Percentiles rank a stretch among this genome's conserved stretches.
These are phyloP conservation scores for Oplegnathus fasciatus DNA, from an alignment of 2,113 vertebrate genomes.

Conservation along the genomic window DNA sequence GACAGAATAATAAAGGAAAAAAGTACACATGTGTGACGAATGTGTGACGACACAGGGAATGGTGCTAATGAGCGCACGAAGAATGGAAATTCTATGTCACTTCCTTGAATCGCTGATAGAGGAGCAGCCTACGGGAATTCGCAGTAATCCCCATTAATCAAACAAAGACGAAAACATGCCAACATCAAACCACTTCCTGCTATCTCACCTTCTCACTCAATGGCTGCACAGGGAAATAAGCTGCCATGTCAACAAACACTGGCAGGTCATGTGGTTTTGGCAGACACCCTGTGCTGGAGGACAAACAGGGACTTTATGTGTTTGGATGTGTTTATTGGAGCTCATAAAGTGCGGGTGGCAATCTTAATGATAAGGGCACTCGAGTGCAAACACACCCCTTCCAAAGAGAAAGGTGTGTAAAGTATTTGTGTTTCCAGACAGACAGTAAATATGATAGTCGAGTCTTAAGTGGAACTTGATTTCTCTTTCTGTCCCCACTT, in stretches of 20 bases:
- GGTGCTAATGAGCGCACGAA: not conserved
- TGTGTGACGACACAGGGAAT: constrained; percentile 16
- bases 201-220: not conserved
- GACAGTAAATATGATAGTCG: constrained; percentile 3
- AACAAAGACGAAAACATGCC: not conserved
- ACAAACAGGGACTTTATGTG: constrained; percentile 24
- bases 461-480: constrained; percentile 1
- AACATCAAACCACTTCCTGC: constrained; percentile 21
- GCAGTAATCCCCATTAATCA: constrained; percentile 4
- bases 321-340: not conserved
- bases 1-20: not conserved
- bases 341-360: constrained; percentile 17
- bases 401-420: not conserved
- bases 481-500: not conserved
- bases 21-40: not conserved
- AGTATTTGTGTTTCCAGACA: not conserved
- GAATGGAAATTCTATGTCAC: constrained; percentile 19
- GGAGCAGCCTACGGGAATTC: constrained; percentile 13
- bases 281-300: not conserved
- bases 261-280: constrained; percentile 9
- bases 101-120: constrained; percentile 13
- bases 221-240: not conserved
- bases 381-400: constrained; percentile 26
- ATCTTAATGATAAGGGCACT: constrained; percentile 12
- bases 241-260: constrained; percentile 53